Evolutionary conservation across 2,113 vertebrate species (phyloP).

Genomic region (Paradoxurus hermaphroditus): DNA sequence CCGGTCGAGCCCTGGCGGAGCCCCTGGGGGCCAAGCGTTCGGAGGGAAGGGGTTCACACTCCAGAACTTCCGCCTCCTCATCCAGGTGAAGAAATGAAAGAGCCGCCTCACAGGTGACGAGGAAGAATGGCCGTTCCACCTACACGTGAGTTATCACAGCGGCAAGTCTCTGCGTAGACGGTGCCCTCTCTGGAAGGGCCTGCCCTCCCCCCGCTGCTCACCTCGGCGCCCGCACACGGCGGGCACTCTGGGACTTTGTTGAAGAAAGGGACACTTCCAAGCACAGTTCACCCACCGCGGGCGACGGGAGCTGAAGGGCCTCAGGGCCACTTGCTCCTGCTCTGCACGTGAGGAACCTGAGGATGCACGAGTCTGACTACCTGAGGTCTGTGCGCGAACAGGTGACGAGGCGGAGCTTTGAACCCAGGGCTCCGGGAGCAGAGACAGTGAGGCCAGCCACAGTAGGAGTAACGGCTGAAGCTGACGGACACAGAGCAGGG

Average conservation of each 20-base stretch:
- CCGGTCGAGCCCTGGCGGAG: not conserved
- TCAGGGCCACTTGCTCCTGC: not conserved
- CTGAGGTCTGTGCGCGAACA: not conserved
- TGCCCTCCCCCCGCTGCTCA: fast-evolving
- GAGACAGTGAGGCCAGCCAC: not conserved
- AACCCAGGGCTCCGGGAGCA: not conserved
- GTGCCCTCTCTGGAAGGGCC: not conserved
- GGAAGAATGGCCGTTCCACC: not conserved
- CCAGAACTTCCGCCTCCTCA: not conserved
- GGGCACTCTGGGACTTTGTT: not conserved
- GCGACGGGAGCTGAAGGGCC: not conserved
- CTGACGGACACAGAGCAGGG: not conserved
- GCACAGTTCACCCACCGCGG: not conserved
- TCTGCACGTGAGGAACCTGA: not conserved
- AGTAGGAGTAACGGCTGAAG: not conserved
- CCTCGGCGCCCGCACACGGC: not conserved
- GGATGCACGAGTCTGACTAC: not conserved
- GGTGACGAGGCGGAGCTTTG: not conserved
- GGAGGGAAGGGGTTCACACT: not conserved
- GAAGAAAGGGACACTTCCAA: not conserved
- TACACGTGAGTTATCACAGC: fast-evolving
- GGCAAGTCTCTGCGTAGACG: fast-evolving
- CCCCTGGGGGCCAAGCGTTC: not conserved
- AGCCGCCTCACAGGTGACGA: fast-evolving
- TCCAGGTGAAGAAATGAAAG: not conserved